Base-by-base conservation (phyloP, 2,113 vertebrate species). In the Forbesichthys papilliferus region DNA sequence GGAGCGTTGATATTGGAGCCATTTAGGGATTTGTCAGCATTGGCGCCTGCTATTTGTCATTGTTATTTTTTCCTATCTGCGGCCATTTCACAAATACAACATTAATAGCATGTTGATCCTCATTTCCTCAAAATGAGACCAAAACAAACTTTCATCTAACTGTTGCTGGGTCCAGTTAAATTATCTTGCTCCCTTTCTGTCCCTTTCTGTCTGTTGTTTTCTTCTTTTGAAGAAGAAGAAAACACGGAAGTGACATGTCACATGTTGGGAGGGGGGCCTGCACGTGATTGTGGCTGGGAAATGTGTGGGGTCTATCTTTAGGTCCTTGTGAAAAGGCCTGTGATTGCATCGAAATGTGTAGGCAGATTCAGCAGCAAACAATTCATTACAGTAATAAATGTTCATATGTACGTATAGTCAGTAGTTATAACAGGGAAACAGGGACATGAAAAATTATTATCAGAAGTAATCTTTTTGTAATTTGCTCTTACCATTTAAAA, bases 261-360 rank as follows among this genome's bases (percentile, higher is more conserved):
- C 65, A 57, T 78, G 84, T 80, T 63, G 55, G 71, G 76, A 81
- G 78, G 67, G 56, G 69, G 77, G 81, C 5, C 16, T 63, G 52
- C 84, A 79, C 84, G 79, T 75, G 68, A 74, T 82, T 83, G 78
- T 75, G 81, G 87, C 80, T 77, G 82, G 49, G 80, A 83, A 87
- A 88, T 73, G 85, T 88, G 92, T 80, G 86, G 83, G 86, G 86
- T 88, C 82, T 61, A 69, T 69, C 82, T 74, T 73, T 71, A 63
- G 73, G 20, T 58, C 74, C 73, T 86, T 90, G 78, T 87, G 91
- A 91, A 91, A 91, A 74, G 86, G 88, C 88, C 89, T 92, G 81
- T 83, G 90, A 65, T 47, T 61, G 16, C 16, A 63, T 9, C 3
- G 53, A 52, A 42, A 53, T 58, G 48, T 48, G 51, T 9, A 52